phyloP scores from a whole-genome alignment of 2,888 invertebrate genomes.

The Acanthosepion esculentum region DNA sequence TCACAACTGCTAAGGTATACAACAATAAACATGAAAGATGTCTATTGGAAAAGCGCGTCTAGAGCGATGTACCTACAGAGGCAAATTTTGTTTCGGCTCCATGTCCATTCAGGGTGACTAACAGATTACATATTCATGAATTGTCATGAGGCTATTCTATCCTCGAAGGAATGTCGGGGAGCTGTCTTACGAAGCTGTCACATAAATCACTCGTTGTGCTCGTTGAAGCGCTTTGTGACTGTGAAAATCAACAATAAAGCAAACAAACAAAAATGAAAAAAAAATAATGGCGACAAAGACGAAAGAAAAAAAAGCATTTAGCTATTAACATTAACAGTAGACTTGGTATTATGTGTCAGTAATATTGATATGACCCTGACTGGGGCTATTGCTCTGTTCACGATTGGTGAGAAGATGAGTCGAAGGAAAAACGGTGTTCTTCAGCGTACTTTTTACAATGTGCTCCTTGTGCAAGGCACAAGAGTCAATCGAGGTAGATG shows the following conservation, averaged over 20 bases:
- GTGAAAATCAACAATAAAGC: not conserved
- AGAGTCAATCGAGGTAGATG: too few species aligned
- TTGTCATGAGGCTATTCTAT: not conserved
- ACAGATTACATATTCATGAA: slow-evolving; percentile 33
- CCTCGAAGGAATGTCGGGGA: not conserved
- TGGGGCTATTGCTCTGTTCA: too few species aligned
- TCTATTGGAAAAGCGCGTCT: not conserved
- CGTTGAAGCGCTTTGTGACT: not conserved
- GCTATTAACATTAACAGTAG: too few species aligned
- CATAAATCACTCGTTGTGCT: not conserved
- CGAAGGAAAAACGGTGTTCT: too few species aligned
- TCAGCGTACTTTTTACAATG: too few species aligned
- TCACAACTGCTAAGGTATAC: not conserved
- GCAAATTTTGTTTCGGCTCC: not conserved
- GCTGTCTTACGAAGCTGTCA: slow-evolving; percentile 16
- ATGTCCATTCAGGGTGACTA: not conserved
- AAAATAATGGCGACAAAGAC: not conserved
- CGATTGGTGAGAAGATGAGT: too few species aligned
- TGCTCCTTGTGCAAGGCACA: too few species aligned
- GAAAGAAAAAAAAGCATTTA: too few species aligned
- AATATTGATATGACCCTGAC: too few species aligned
- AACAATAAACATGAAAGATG: not conserved
- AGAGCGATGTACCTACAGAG: not conserved
- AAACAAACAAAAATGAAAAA: not conserved
- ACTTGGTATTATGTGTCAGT: too few species aligned